Percentiles rank a stretch among this genome's conserved stretches.
Evolutionary conservation across 2,888 invertebrate species (phyloP).

Genomic region (Dione vanillae): DNA sequence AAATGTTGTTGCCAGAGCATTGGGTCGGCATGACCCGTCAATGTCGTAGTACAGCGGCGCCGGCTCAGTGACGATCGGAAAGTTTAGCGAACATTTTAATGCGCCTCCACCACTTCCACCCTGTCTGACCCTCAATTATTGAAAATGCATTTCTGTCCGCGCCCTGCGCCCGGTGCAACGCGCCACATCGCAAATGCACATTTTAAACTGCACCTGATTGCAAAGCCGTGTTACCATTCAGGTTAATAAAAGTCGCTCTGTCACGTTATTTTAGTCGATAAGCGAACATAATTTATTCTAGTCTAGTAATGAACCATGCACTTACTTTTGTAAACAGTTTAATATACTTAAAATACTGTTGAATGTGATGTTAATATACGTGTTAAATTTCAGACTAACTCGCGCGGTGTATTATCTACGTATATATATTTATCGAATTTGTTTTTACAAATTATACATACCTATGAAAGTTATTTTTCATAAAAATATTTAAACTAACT

Average conservation of each 20-base stretch:
- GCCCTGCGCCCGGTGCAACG: constrained; percentile 66
- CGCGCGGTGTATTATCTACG: no score
- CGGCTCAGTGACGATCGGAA: constrained; percentile 60
- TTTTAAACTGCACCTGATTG: constrained; percentile 84
- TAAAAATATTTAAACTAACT: no score
- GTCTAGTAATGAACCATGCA: background rate
- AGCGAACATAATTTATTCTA: constrained; percentile 56
- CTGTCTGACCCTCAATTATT: constrained; percentile 84
- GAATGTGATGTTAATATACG: background rate
- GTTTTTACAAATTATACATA: background rate
- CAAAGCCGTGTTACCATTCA: constrained; percentile 77
- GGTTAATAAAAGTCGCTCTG: constrained; percentile 74
- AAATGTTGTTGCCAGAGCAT: background rate
- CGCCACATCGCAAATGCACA: constrained; percentile 82
- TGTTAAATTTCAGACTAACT: background rate
- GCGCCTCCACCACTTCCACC: constrained; percentile 65
- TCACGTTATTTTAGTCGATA: constrained; percentile 70
- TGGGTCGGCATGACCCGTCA: constrained; percentile 22
- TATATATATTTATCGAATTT: background rate
- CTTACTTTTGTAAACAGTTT: background rate
- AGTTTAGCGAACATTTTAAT: constrained; percentile 78
- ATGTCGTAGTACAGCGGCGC: constrained; percentile 24
- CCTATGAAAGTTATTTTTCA: background rate
- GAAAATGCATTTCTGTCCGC: constrained; percentile 82
- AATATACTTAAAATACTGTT: background rate